phyloP scores from a whole-genome alignment of 2,888 invertebrate genomes.

The Tipula confusa region DNA sequence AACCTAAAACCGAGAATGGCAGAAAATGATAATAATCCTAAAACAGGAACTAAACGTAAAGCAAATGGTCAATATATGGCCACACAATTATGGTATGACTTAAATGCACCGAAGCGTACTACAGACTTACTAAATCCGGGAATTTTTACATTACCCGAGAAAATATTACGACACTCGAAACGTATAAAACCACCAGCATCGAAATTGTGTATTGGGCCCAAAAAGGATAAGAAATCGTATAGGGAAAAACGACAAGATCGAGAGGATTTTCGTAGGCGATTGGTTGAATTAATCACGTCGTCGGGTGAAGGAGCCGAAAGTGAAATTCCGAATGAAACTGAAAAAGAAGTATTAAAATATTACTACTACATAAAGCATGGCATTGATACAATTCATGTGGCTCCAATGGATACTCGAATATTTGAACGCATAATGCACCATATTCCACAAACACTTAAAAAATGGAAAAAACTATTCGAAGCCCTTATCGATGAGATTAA shows the following conservation, averaged over 20 bases:
- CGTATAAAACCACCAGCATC: conserved; percentile 50
- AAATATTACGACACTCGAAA: conserved; percentile 50
- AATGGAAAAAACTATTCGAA: conserved; percentile 58
- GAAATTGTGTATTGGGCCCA: neutral
- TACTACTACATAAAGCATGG: conserved; percentile 89
- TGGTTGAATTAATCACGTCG: conserved; percentile 68
- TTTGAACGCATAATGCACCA: conserved; percentile 63
- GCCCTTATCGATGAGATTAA: conserved; percentile 71
- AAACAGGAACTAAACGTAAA: conserved; percentile 36
- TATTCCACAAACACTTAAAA: conserved; percentile 59
- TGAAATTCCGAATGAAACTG: conserved; percentile 58
- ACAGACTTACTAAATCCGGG: conserved; percentile 44
- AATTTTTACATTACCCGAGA: conserved; percentile 57
- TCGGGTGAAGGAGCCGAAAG: conserved; percentile 48
- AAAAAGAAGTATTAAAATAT: conserved; percentile 71
- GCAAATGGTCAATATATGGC: conserved; percentile 47
- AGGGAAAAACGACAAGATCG: conserved; percentile 67
- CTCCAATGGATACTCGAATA: conserved; percentile 72
- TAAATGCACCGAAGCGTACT: conserved; percentile 47
- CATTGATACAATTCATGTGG: conserved; percentile 83
- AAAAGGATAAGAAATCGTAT: conserved; percentile 56
- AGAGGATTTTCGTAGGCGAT: conserved; percentile 74
- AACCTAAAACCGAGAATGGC: neutral
- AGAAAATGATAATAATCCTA: neutral
- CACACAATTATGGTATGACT: conserved; percentile 45